A percentile compares a stretch with the other conserved stretches of the same genome.
Conservation (phyloP, 2,113 vertebrate genomes). For the Chloroceryle aenea region DNA sequence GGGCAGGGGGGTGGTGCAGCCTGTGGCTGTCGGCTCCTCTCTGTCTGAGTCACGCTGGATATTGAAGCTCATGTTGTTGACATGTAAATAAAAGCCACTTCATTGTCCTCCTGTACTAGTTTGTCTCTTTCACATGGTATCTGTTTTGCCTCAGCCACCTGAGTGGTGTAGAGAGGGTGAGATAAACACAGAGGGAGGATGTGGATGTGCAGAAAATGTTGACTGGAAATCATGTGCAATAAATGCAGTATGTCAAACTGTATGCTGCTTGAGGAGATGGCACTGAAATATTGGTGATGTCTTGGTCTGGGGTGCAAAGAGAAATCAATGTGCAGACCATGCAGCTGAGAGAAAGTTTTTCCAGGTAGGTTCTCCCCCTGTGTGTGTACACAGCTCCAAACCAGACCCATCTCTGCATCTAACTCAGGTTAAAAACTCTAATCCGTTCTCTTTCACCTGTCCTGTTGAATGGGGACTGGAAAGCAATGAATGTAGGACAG, state of each 20-base stretch:
- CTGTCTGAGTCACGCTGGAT: background rate
- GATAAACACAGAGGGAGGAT: background rate
- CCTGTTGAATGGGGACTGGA: background rate
- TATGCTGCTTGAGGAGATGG: accelerated
- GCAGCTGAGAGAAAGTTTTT: background rate
- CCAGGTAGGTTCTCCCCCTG: background rate
- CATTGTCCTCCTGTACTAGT: background rate
- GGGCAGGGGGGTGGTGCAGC: accelerated
- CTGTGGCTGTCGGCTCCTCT: accelerated
- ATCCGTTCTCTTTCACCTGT: background rate
- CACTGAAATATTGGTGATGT: accelerated
- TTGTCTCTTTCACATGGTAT: accelerated
- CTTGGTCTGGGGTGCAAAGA: background rate
- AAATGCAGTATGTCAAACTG: background rate
- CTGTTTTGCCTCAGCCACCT: background rate
- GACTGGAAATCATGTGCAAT: background rate
- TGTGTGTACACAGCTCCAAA: background rate
- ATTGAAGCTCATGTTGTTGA: background rate
- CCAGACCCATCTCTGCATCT: background rate
- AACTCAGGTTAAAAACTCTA: too few species aligned
- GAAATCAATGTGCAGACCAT: background rate
- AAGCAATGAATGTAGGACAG: background rate
- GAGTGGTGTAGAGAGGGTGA: too few species aligned
- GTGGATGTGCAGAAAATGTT: accelerated
- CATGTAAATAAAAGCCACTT: background rate